Evolutionary conservation across 2,888 invertebrate genomes (phyloP), one percentile per base, ranked within the genome.

Genomic region (Scaptomyza reducta): DNA sequence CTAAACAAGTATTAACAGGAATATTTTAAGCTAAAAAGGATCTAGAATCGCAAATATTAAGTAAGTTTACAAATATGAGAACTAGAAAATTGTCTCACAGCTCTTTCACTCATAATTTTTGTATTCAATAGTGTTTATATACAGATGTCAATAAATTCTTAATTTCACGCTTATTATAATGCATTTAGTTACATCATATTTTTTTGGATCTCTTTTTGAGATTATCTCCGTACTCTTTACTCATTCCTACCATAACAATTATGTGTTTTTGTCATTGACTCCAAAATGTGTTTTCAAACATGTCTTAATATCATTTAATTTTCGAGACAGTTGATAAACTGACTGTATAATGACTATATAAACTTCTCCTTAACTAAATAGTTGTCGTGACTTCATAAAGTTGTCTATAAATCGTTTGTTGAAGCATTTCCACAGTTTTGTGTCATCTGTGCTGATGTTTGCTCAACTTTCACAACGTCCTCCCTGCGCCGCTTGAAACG

Each of bases 341-440:
- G 75, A 33, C 42, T 40, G 70, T 74, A 74, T 70, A 64, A 73
- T 13, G 75, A 33, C 42, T 40, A 74, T 74, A 74, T 70, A 64
- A 73, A 73, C 29, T 46, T 60, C 9, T 14, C 51, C 45, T 16
- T 7, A 63, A 67, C 31, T 61, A 46, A 58, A 65, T 58, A 51
- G 14, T 68, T 13, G 49, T 60, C 31, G 64, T 61, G 70, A 76
- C 54, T 83, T 54, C 60, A 86, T 81, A 71, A 69, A 67, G 45
- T 47, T 65, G 80, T 80, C 84, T 56, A 83, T 87, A 83, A 81
- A 83, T 70, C 73, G 40, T 40, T 40, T 40, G 40, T 40, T 40
- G 16, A 16, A 16, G 16, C 16, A 40, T 40, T 40, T 40, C 1
- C 9, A 40, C 10, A 49, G 33, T 49, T 16, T 67, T 53, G 45